Percentiles rank a stretch among this genome's conserved stretches.
Conservation (phyloP, 1,140 invertebrate species). For the Centruroides vittatus region DNA sequence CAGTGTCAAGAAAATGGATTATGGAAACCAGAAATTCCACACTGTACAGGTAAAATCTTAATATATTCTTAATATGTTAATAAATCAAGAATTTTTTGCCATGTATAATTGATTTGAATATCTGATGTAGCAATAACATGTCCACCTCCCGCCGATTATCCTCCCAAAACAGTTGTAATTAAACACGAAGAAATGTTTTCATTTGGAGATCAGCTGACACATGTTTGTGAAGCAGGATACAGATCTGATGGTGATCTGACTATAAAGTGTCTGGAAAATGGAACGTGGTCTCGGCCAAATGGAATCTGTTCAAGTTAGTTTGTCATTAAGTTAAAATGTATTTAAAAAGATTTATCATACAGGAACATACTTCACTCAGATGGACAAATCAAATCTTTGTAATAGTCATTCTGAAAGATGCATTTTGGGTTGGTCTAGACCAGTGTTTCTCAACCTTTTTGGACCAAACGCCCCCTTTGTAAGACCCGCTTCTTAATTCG, state of each 20-base stretch:
- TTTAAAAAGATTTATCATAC: too few species aligned
- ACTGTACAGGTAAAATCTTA: slow-evolving; percentile 12
- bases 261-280: slow-evolving; percentile 33
- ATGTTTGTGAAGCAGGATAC: slow-evolving; percentile 28
- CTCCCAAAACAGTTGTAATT: slow-evolving; percentile 4
- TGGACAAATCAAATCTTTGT: too few species aligned
- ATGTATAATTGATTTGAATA: too few species aligned
- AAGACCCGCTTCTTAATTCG: too few species aligned
- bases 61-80: neutral
- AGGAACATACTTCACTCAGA: too few species aligned
- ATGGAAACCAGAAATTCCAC: slow-evolving; percentile 18
- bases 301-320: slow-evolving; percentile 39
- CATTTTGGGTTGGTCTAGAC: too few species aligned
- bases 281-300: slow-evolving; percentile 37
- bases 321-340: too few species aligned
- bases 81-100: neutral
- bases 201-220: slow-evolving; percentile 20
- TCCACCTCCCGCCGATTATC: slow-evolving; percentile 5
- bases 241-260: slow-evolving; percentile 33
- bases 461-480: too few species aligned
- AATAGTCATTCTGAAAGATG: too few species aligned
- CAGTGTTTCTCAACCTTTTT: too few species aligned
- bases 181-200: slow-evolving; percentile 9
- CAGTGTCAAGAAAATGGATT: slow-evolving; percentile 16
- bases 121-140: slow-evolving; percentile 12